Conservation (phyloP, 2,113 vertebrate genomes). For the Anseranas semipalmata region DNA sequence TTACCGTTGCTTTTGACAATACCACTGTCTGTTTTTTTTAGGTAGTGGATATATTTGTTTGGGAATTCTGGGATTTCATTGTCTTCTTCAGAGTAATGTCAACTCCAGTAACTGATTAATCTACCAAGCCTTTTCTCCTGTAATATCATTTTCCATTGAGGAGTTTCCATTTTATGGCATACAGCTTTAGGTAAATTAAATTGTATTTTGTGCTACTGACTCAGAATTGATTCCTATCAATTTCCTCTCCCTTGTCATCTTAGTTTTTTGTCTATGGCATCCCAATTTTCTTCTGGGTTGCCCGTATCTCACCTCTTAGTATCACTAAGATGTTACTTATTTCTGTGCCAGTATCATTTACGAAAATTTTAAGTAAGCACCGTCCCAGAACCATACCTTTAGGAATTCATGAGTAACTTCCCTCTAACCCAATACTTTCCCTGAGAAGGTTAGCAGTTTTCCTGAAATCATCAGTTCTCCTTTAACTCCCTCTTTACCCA, state of each 20-base stretch:
- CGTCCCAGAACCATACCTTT: neutral
- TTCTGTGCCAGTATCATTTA: neutral
- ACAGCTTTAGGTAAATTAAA: neutral
- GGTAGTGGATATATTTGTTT: neutral
- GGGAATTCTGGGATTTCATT: neutral
- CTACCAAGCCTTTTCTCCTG: neutral
- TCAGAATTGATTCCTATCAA: neutral
- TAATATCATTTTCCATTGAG: neutral
- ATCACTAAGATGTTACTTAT: neutral
- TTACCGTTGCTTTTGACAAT: neutral
- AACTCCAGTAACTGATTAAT: neutral
- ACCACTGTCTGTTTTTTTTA: neutral
- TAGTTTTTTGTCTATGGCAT: neutral
- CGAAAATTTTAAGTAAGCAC: neutral
- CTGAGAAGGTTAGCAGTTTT: neutral
- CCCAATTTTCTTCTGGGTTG: neutral
- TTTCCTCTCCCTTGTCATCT: neutral
- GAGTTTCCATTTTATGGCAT: neutral
- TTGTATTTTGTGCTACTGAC: neutral
- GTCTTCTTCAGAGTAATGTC: neutral
- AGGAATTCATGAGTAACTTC: neutral
- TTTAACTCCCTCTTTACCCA: neutral
- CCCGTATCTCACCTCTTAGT: neutral
- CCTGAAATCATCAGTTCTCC: neutral
- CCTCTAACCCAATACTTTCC: neutral